Conservation (phyloP, 2,113 vertebrate species). For the Gasterosteus aculeatus region DNA sequence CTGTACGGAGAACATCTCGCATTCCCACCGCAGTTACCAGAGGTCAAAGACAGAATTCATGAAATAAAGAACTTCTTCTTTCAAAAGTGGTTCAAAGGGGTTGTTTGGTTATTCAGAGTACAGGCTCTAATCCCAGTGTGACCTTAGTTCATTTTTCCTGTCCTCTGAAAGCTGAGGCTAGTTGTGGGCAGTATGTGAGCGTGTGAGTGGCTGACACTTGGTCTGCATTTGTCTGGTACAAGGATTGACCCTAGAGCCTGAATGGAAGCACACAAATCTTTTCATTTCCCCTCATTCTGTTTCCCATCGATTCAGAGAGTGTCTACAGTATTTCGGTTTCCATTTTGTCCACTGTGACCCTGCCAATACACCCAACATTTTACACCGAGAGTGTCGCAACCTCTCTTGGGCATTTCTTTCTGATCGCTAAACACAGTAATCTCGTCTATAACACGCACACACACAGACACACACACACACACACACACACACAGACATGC, state of each 20-base stretch:
- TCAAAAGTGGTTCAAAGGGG: constrained; percentile 44
- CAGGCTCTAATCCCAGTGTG: constrained; percentile 54
- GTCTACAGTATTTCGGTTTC: constrained; percentile 52
- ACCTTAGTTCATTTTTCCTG: constrained; percentile 43
- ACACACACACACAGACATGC: constrained; percentile 39
- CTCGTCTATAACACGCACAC: constrained; percentile 43
- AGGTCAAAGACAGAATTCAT: constrained; percentile 35
- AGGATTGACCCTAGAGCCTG: constrained; percentile 43
- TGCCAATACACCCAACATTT: constrained; percentile 66
- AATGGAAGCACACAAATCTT: constrained; percentile 42
- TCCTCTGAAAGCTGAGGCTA: constrained; percentile 51
- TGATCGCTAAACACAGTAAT: constrained; percentile 64
- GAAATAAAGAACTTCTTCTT: constrained; percentile 48
- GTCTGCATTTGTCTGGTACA: constrained; percentile 45
- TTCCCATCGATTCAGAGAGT: constrained; percentile 50
- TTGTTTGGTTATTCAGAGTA: constrained; percentile 59
- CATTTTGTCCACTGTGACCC: constrained; percentile 58
- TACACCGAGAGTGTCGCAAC: constrained; percentile 44
- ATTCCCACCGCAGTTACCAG: constrained; percentile 53
- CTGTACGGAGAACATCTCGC: constrained; percentile 27
- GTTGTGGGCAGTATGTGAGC: constrained; percentile 45
- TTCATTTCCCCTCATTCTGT: constrained; percentile 44
- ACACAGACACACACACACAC: constrained; percentile 34
- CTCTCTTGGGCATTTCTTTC: constrained; percentile 67
- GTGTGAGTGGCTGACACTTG: constrained; percentile 45